These are phyloP conservation scores for Polydrusus cervinus DNA, from an alignment of 2,888 invertebrate species.

Conservation along the genomic window DNA sequence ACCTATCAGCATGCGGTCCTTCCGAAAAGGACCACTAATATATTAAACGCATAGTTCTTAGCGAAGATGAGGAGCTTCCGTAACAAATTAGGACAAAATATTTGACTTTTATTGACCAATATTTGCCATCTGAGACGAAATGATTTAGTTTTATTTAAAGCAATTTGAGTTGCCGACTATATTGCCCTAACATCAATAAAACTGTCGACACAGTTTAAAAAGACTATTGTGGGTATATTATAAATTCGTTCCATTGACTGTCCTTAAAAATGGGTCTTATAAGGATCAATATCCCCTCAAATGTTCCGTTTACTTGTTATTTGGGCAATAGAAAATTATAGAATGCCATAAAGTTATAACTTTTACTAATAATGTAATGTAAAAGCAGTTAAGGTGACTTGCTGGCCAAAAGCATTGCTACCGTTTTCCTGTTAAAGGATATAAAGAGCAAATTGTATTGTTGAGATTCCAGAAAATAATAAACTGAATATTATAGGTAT, in stretches of 20 bases:
- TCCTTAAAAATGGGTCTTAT: neutral
- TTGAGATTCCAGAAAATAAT: neutral
- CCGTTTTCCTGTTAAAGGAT: slow-evolving; percentile 18
- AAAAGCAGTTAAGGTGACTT: slow-evolving; percentile 24
- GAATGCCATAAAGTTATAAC: slow-evolving; percentile 33
- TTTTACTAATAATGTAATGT: slow-evolving; percentile 21
- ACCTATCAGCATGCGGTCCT: slow-evolving; percentile 44
- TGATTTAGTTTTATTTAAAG: slow-evolving; percentile 33
- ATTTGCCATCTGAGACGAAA: slow-evolving; percentile 44
- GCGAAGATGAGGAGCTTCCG: slow-evolving; percentile 39
- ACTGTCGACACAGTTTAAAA: slow-evolving; percentile 36
- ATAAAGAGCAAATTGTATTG: neutral
- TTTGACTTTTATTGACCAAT: slow-evolving; percentile 47
- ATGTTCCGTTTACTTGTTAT: slow-evolving; percentile 3
- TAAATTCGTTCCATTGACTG: neutral
- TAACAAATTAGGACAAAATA: slow-evolving; percentile 47
- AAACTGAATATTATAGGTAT: neutral
- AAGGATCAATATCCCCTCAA: neutral
- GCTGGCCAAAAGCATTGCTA: slow-evolving; percentile 37
- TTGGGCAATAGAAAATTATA: slow-evolving; percentile 38
- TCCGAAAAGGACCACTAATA: slow-evolving; percentile 38
- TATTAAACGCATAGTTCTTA: slow-evolving; percentile 37
- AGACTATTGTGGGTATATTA: slow-evolving; percentile 28
- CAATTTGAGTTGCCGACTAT: slow-evolving; percentile 29
- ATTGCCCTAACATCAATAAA: slow-evolving; percentile 25